Evolutionary conservation across 2,113 vertebrate genomes (phyloP).

Genomic region (Cacatua alba): DNA sequence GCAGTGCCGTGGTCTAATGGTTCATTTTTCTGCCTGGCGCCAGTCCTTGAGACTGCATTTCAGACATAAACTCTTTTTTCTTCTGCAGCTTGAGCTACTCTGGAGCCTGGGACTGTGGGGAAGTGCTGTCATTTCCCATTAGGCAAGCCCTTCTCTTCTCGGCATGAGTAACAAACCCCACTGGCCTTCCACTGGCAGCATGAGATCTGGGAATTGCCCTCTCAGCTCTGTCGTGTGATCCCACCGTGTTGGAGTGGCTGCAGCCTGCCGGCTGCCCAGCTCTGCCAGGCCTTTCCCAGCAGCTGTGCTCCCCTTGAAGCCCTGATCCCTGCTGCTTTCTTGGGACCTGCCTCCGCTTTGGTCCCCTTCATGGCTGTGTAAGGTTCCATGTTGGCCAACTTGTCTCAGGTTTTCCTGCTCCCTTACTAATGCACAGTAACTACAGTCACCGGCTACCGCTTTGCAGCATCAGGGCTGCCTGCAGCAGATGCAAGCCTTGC

Average conservation of each 20-base stretch:
- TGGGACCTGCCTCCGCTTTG: fast-evolving
- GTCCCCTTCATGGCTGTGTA: fast-evolving
- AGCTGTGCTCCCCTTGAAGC: background rate
- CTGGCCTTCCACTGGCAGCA: no score
- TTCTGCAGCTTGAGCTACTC: background rate
- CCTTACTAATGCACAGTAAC: fast-evolving
- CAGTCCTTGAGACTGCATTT: background rate
- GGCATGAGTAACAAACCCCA: background rate
- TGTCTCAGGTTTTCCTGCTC: fast-evolving
- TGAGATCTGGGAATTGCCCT: background rate
- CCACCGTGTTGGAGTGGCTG: fast-evolving
- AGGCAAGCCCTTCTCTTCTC: background rate
- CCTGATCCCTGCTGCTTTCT: fast-evolving
- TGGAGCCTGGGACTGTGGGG: background rate
- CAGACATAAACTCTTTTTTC: background rate
- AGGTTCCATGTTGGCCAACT: fast-evolving
- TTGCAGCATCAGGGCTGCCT: background rate
- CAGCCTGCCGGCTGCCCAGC: fast-evolving
- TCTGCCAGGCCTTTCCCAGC: background rate
- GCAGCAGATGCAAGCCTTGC: background rate
- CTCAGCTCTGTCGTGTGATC: fast-evolving
- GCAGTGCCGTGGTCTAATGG: fast-evolving
- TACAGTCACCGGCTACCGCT: fast-evolving
- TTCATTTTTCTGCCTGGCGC: background rate
- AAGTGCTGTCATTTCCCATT: background rate